phyloP scores from a whole-genome alignment of 2,797 vertebrate genomes.

The Hippopotamyrus pictus region DNA sequence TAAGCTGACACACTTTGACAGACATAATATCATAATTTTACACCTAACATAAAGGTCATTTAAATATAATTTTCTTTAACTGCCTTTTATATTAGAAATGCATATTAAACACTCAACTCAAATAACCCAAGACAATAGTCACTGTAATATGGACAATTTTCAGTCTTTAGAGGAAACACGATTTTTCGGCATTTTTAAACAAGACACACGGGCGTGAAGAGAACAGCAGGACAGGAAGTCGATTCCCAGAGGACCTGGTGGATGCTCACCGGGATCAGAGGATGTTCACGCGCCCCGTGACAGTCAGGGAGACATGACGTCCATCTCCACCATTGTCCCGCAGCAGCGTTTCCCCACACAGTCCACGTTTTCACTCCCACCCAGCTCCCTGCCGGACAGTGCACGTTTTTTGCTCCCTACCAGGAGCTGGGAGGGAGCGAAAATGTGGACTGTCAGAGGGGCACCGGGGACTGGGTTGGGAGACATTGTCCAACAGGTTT shows the following conservation, averaged over 20 bases:
- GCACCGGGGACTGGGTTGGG: not conserved
- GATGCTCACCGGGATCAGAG: not conserved
- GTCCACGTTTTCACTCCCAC: not conserved
- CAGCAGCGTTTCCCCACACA: not conserved
- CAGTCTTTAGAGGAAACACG: not conserved
- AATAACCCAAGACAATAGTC: not conserved
- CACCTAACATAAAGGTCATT: not conserved
- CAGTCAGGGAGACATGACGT: not conserved
- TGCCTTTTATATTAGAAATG: not conserved
- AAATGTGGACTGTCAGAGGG: not conserved
- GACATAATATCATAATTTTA: not conserved
- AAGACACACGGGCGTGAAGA: not conserved
- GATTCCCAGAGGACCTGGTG: not conserved
- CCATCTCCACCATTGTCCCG: not conserved
- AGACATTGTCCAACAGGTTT: constrained; percentile 46
- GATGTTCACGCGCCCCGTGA: not conserved
- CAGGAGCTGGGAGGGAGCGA: not conserved
- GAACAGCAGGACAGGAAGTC: too few relatives aligned
- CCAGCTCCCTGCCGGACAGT: not conserved
- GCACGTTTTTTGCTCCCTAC: not conserved
- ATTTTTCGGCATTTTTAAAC: not conserved
- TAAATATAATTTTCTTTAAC: not conserved
- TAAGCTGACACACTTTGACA: not conserved
- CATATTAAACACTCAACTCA: not conserved
- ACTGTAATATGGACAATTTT: not conserved